phyloP scores from a whole-genome alignment of 1,140 invertebrate genomes.

The Tribolium madens region DNA sequence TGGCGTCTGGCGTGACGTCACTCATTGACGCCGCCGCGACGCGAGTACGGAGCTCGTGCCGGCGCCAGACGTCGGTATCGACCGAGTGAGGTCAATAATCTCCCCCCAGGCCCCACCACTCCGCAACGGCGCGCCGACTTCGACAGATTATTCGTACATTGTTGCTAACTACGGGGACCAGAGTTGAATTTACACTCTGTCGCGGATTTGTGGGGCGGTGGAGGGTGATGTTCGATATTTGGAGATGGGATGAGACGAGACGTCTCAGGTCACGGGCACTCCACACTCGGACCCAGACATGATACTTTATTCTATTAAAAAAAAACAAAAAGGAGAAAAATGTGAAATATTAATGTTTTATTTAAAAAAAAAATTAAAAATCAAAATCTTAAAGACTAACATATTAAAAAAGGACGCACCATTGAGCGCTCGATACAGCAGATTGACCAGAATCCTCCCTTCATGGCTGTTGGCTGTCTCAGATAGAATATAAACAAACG shows the following conservation, averaged over 20 bases:
- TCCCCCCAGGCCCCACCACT: slow-evolving; percentile 40
- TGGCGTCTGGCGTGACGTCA: slow-evolving; percentile 58
- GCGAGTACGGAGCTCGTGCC: slow-evolving; percentile 51
- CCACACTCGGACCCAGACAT: background rate
- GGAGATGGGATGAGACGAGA: slow-evolving; percentile 25
- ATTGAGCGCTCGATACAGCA: too few species aligned
- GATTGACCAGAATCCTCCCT: too few species aligned
- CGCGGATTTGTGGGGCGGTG: slow-evolving; percentile 29
- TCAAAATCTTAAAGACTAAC: too few species aligned
- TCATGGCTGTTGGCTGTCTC: too few species aligned
- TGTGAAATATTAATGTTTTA: too few species aligned
- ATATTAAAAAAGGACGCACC: too few species aligned
- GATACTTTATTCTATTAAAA: too few species aligned
- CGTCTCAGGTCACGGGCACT: slow-evolving; percentile 21
- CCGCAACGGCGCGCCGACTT: slow-evolving; percentile 20
- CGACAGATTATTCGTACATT: slow-evolving; percentile 32
- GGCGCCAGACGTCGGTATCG: slow-evolving; percentile 63
- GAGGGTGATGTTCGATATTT: slow-evolving; percentile 13
- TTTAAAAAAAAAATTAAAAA: too few species aligned
- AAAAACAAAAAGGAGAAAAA: too few species aligned
- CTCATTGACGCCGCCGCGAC: slow-evolving; percentile 59
- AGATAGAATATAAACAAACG: too few species aligned
- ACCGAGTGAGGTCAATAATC: slow-evolving; percentile 58
- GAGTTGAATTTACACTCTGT: slow-evolving; percentile 19
- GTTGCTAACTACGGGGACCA: slow-evolving; percentile 28